Conservation (phyloP, 2,888 invertebrate species). For the Ceratothoa steindachneri region DNA sequence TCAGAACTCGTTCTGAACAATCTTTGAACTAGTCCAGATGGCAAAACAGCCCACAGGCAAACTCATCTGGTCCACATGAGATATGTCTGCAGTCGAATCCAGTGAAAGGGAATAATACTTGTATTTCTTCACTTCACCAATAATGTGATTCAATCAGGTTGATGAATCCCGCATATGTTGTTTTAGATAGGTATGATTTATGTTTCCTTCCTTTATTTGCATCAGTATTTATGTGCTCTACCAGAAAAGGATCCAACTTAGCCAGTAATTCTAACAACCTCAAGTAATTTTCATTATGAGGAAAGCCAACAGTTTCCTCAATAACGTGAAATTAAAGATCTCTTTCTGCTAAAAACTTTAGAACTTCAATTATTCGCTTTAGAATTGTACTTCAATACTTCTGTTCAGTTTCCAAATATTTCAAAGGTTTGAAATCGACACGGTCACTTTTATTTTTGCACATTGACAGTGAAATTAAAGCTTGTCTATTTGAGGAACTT, state of each 20-base stretch:
- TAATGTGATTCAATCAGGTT: neutral
- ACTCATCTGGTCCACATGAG: too few relatives aligned
- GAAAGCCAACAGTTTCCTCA: neutral
- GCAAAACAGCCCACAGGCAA: too few relatives aligned
- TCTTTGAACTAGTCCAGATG: too few relatives aligned
- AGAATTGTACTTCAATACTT: too few relatives aligned
- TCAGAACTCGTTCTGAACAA: too few relatives aligned
- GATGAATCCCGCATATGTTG: neutral
- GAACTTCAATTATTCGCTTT: neutral
- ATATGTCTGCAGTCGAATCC: too few relatives aligned
- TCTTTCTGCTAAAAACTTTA: conserved; percentile 5
- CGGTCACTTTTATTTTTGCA: too few relatives aligned
- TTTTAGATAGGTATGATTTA: neutral
- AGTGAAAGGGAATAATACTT: too few relatives aligned
- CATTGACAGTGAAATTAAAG: too few relatives aligned
- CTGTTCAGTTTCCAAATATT: too few relatives aligned
- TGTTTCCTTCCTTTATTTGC: neutral
- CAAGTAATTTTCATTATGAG: neutral
- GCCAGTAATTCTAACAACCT: neutral
- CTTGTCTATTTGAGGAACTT: too few relatives aligned
- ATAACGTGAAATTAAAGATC: neutral
- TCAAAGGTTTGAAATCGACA: too few relatives aligned
- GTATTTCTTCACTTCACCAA: neutral
- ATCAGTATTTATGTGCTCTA: neutral
- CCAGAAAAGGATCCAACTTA: conserved; percentile 2